Base-by-base conservation (phyloP, 2,797 vertebrate species). In the Microhierax caerulescens region DNA sequence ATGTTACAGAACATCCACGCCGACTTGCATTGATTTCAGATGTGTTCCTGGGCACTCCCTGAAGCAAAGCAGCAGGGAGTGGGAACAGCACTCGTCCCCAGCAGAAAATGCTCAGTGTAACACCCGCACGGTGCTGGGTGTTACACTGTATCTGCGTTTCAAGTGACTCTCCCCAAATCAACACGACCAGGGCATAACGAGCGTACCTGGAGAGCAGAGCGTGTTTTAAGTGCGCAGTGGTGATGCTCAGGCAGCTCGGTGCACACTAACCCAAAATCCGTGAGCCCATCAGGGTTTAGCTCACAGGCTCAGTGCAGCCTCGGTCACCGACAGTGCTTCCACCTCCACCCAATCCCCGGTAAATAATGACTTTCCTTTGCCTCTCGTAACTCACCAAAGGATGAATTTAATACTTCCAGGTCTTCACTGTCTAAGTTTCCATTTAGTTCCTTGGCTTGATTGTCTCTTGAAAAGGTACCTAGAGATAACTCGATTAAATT, bases 401-500 rank as follows among this genome's bases (percentile, higher is more conserved):
- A 87, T 64, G 85, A 79, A 84, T 85, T 91, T 95, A 92, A 94
- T 95, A 78, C 89, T 94, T 94, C 81, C 90, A 95, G 73, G 59
- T 95, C 94, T 86, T 90, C 69, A 32, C 75, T 53, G 47, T 84
- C 89, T 85, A 85, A 60, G 81, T 85, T 97, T 95, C 90, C 90
- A 81, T 94, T 93, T 89, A 94, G 85, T 91, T 94, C 87, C 72
- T 93, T 68, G 68, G 92, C 81, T 91, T 92, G 95, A 95, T 82
- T 77, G 65, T 91, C 92, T 96, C 85, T 77, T 94, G 78, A 91
- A 92, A 95, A 85, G 67, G 78, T 86, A 95, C 61, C 91, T 78
- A 75, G 91, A 95, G 92, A 94, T 97, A 97, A 96, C 91, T 91
- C 69, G 82, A 93, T 96, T 94, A 83, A 93, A 97, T 97, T 95